Base-by-base conservation (phyloP, 2,797 vertebrate genomes). In the Gorsachius magnificus region DNA sequence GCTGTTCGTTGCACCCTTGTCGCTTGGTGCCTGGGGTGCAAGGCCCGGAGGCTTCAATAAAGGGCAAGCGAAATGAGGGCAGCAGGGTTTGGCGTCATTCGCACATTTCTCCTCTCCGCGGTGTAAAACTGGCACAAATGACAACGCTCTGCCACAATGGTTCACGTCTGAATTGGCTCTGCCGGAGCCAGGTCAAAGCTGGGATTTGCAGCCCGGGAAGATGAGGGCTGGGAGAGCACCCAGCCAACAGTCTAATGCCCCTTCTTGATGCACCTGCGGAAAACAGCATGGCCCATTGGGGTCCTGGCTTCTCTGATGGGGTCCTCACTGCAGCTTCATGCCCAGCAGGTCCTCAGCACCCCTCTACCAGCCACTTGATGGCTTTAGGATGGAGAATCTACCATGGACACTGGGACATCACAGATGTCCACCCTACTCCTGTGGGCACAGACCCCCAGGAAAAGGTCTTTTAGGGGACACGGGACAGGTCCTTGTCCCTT, bases 71-170 rank as follows among this genome's bases (percentile, higher is more conserved):
- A 94, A 97, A 97, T 48, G 92, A 93, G 95, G 95, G 84, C 95
- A 83, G 90, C 38, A 8, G 81, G 36, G 60, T 87, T 92, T 94
- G 93, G 93, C 90, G 71, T 95, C 95, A 97, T 95, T 96, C 78
- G 0, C 93, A 77, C 56, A 9, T 95, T 96, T 57, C 93, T 96
- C 71, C 81, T 83, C 81, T 93, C 56, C 4, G 9, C 0, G 3
- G 61, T 74, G 90, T 90, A 87, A 95, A 95, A 93, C 31, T 36
- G 81, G 92, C 92, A 83, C 78, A 92, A 45, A 82, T 77, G 95
- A 95, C 95, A 95, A 26, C n/a, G 0, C 64, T 90, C 63, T 96
- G 83, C 92, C 93, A 84, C 71, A 95, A 68, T 3, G 36, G 89
- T 50, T 96, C 75, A 41, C 0, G 20, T 92, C 86, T 85, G 78